These are phyloP conservation scores for Brachionus sp. DNA, from an alignment of 1,140 invertebrate genomes.

Conservation along the genomic window DNA sequence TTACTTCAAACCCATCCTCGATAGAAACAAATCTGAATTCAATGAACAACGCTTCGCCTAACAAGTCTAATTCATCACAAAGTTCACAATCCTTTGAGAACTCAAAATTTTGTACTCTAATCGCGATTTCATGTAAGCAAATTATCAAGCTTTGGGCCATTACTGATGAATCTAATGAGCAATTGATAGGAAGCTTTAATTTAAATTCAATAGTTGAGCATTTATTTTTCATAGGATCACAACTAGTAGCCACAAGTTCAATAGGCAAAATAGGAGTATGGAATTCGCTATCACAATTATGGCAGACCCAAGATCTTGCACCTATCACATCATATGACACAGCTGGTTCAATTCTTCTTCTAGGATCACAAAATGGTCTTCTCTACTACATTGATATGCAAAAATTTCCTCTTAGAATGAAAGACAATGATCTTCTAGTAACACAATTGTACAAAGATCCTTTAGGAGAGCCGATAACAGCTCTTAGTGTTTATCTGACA, in stretches of 20 bases:
- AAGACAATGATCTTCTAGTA: constrained; percentile 94
- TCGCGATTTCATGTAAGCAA: background rate
- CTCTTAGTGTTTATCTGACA: constrained; percentile 95
- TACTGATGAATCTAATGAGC: constrained; percentile 63
- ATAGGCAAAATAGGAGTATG: constrained; percentile 96
- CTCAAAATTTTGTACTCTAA: constrained; percentile 21
- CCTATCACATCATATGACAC: constrained; percentile 67
- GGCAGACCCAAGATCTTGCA: constrained; percentile 64
- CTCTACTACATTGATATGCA: constrained; percentile 99
- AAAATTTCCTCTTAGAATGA: constrained; percentile 96
- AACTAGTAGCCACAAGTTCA: constrained; percentile 85
- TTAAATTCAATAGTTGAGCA: constrained; percentile 86
- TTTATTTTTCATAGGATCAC: constrained; percentile 93
- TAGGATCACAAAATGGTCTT: constrained; percentile 91
- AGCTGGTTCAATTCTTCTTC: constrained; percentile 85
- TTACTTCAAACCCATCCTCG: background rate
- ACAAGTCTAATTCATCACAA: background rate
- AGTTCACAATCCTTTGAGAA: background rate
- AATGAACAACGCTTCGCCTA: background rate
- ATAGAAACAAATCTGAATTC: background rate
- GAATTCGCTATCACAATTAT: constrained; percentile 97
- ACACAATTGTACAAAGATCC: constrained; percentile 90
- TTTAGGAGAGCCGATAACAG: constrained; percentile 87
- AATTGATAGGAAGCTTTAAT: constrained; percentile 73
- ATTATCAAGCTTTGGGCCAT: constrained; percentile 78